phyloP scores from a whole-genome alignment of 2,113 vertebrate species.

The Solea solea region DNA sequence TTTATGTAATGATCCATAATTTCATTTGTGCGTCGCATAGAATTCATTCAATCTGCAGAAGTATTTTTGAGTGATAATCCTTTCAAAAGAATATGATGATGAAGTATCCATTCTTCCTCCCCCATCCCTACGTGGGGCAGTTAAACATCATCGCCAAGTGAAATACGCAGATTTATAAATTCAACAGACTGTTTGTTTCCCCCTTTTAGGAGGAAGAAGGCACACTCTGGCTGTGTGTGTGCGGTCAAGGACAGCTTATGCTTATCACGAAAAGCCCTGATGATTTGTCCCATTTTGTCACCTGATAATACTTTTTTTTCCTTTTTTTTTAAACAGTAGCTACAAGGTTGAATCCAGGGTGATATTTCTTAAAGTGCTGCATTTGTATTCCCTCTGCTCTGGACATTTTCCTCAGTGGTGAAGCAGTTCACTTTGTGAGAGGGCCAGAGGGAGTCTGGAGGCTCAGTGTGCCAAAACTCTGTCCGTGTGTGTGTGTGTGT shows the following conservation, averaged over 20 bases:
- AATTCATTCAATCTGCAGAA: no score
- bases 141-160: no score
- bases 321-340: neutral
- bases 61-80: no score
- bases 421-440: conserved; percentile 38
- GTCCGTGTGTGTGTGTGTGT: neutral
- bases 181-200: neutral
- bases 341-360: conserved; percentile 43
- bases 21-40: no score
- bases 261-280: neutral
- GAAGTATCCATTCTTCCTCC: no score
- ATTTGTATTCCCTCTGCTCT: conserved; percentile 33
- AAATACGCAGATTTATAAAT: no score
- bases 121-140: no score
- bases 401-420: conserved; percentile 6
- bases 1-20: no score
- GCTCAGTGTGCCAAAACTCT: conserved; percentile 21
- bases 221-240: neutral
- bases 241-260: neutral
- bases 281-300: conserved; percentile 18
- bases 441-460: conserved; percentile 28
- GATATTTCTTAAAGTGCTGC: conserved; percentile 26
- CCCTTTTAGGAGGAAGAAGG: neutral
- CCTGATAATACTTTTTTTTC: neutral
- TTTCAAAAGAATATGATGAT: no score